These are phyloP conservation scores for Dipodomys merriami DNA, from an alignment of 2,113 vertebrate genomes.

Conservation along the genomic window DNA sequence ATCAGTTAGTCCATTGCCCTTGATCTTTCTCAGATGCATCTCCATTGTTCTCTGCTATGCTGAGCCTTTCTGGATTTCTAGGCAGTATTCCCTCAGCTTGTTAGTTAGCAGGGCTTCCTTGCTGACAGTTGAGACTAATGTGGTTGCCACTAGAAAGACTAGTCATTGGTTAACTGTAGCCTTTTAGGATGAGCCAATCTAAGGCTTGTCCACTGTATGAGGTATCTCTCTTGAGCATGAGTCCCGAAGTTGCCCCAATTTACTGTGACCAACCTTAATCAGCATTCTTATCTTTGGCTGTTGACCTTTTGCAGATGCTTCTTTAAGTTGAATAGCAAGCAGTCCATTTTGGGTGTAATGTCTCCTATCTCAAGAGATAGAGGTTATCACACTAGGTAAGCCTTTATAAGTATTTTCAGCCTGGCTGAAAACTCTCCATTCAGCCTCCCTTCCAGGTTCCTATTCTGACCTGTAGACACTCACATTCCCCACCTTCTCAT, in stretches of 20 bases:
- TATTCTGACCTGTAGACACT: not conserved
- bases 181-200: slow-evolving; percentile 11
- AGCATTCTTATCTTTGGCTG: not conserved
- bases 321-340: slow-evolving; percentile 36
- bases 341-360: not conserved
- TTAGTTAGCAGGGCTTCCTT: slow-evolving; percentile 26
- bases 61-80: not conserved
- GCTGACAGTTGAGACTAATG: slow-evolving; percentile 17
- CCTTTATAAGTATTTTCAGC: slow-evolving; percentile 10
- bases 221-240: not conserved
- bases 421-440: slow-evolving; percentile 17
- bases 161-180: not conserved
- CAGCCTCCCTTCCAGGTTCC: not conserved
- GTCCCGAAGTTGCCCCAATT: slow-evolving; percentile 1
- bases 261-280: not conserved
- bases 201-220: not conserved
- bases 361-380: slow-evolving; percentile 5
- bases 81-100: not conserved
- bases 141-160: slow-evolving; percentile 21
- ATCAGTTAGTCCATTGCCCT: not conserved
- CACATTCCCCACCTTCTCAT: not conserved
- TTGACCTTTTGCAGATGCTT: not conserved
- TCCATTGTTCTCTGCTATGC: not conserved
- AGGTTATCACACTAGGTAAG: not conserved
- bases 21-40: not conserved